Evolutionary conservation across 2,797 vertebrate genomes (phyloP), one percentile per base, ranked within the genome.

Genomic region (Sebastes trivittatus): DNA sequence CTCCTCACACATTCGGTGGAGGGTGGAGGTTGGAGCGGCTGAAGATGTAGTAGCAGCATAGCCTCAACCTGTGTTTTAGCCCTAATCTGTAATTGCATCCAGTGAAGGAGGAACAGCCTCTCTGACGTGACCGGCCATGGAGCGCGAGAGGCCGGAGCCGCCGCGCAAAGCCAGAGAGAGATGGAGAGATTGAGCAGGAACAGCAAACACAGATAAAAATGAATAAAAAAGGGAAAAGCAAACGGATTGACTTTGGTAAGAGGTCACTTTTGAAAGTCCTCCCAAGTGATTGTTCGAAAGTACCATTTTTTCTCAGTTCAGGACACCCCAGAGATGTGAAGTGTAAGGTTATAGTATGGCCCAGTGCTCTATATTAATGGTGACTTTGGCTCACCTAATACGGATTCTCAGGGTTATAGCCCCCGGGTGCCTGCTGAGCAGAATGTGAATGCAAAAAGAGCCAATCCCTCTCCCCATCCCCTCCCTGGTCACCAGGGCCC

Each of bases 291-390:
- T 94, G 93, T 91, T 94, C 82, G 83, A 93, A 93, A 94, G 93
- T 86, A 85, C 83, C 89, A 89, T 92, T 94, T 94, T 89, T 90
- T 87, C 88, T 89, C 83, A 75, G 87, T 90, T 92, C 93, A 94
- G 94, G 94, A 95, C 94, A 87, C 94, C 94, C 95, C 88, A 92
- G 95, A 94, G 93, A 94, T 92, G 93, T 93, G 94, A 88, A 94
- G 93, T 93, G 93, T 93, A 93, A 94, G 94, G 94, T 96, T 93
- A 94, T 94, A 91, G 93, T 95, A 94, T 92, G 94, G 94, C 93
- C 94, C 93, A 91, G 85, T 92, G 94, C 94, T 94, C 92, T 93
- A 95, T 95, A 96, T 95, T 95, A 95, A 96, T 96, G 95, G 94
- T 95, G 95, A 95, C 95, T 95, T 95, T 96, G 95, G 93, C 93